A percentile compares a stretch with the other conserved stretches of the same genome.
phyloP scores from a whole-genome alignment of 2,888 invertebrate species.

The Neoitamus cyanurus region DNA sequence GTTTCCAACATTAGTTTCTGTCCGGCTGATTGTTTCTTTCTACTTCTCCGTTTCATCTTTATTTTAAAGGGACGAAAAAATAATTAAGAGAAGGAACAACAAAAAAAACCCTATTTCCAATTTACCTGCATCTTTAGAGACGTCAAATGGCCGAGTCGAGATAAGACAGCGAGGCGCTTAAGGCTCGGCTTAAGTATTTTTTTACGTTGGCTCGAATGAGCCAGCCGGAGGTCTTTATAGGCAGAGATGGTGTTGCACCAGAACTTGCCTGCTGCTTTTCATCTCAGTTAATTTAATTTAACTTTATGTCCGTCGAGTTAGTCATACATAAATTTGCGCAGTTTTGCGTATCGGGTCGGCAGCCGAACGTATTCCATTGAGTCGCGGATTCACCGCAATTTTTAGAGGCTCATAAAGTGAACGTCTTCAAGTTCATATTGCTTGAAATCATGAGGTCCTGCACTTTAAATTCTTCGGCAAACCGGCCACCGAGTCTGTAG shows the following conservation, averaged over 20 bases:
- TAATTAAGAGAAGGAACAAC: slow-evolving; percentile 28
- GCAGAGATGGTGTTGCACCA: not conserved
- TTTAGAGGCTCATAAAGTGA: not conserved
- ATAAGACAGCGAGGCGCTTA: slow-evolving; percentile 38
- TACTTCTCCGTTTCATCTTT: slow-evolving; percentile 2
- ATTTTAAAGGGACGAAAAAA: slow-evolving; percentile 27
- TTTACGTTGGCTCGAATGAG: slow-evolving; percentile 9
- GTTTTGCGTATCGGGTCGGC: slow-evolving; percentile 13
- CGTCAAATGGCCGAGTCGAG: slow-evolving; percentile 15
- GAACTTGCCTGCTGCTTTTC: slow-evolving; percentile 25
- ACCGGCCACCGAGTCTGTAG: not conserved
- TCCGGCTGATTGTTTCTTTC: slow-evolving; percentile 9
- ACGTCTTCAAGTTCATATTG: not conserved
- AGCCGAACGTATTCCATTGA: not conserved
- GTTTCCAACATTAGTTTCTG: slow-evolving; percentile 28
- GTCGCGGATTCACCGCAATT: not conserved
- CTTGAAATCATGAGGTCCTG: not conserved
- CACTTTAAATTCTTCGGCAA: not conserved
- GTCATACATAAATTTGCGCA: slow-evolving; percentile 31
- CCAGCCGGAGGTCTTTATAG: slow-evolving; percentile 9
- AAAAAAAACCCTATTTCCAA: slow-evolving; percentile 16
- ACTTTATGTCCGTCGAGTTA: slow-evolving; percentile 35
- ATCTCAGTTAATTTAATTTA: slow-evolving; percentile 35
- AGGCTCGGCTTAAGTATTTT: not conserved
- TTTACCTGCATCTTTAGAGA: slow-evolving; percentile 38